phyloP scores from a whole-genome alignment of 2,888 invertebrate species.

The Pristionchus japonicus region DNA sequence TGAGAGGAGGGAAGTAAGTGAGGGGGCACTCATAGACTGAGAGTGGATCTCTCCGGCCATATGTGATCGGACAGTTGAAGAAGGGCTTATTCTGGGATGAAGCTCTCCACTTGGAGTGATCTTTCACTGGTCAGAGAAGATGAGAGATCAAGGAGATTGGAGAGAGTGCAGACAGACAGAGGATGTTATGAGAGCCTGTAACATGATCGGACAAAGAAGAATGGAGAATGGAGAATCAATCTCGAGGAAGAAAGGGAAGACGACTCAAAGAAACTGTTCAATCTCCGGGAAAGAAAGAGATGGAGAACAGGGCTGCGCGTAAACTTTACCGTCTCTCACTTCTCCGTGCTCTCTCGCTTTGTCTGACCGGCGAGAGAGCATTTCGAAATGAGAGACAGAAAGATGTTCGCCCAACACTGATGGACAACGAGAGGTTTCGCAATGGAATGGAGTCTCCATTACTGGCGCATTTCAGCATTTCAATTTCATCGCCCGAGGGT shows the following conservation, averaged over 20 bases:
- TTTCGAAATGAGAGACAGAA: too few species aligned
- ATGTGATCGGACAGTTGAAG: neutral
- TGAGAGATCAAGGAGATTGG: neutral
- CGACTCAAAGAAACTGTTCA: neutral
- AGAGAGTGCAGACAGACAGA: neutral
- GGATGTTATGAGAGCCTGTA: neutral
- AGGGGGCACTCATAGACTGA: neutral
- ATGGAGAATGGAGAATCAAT: constrained; percentile 22
- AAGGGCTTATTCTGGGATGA: constrained; percentile 26
- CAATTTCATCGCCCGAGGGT: constrained; percentile 9
- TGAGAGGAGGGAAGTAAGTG: neutral
- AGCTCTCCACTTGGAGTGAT: neutral
- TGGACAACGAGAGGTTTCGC: neutral
- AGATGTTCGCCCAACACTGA: too few species aligned
- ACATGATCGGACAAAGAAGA: neutral
- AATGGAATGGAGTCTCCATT: constrained; percentile 1
- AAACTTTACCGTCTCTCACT: too few species aligned
- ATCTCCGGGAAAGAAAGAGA: neutral
- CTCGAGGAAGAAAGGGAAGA: neutral
- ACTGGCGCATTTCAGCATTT: neutral
- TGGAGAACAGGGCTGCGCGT: too few species aligned
- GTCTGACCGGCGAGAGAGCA: too few species aligned
- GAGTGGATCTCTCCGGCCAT: constrained; percentile 33
- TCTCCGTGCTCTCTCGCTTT: too few species aligned
- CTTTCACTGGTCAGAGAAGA: constrained; percentile 3